phyloP scores from a whole-genome alignment of 2,888 invertebrate species.

The Machimus atricapillus region DNA sequence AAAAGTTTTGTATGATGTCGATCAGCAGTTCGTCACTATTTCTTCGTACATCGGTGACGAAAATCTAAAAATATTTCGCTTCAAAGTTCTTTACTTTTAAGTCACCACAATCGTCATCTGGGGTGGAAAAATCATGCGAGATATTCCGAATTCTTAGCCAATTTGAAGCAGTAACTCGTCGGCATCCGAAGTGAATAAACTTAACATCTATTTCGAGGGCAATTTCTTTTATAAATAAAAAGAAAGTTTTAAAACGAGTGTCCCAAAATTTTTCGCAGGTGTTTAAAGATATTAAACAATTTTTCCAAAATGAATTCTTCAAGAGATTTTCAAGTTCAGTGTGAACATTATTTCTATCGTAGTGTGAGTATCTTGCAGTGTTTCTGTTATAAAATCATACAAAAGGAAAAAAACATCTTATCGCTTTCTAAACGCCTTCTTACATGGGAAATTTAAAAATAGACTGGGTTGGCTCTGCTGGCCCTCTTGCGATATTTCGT shows the following conservation, averaged over 20 bases:
- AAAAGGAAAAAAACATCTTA: neutral
- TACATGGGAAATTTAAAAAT: neutral
- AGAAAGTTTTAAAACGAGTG: neutral
- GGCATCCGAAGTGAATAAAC: neutral
- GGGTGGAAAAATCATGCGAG: neutral
- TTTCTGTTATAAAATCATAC: neutral
- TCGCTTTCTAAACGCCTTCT: neutral
- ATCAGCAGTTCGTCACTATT: neutral
- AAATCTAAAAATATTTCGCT: neutral
- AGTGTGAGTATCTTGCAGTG: constrained; percentile 1
- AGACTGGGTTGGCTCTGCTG: neutral
- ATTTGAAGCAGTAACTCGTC: neutral
- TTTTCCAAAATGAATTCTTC: neutral
- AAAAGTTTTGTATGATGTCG: neutral
- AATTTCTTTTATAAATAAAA: neutral
- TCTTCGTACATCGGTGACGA: neutral
- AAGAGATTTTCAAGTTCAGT: constrained; percentile 14
- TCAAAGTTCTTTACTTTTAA: neutral
- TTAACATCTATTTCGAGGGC: neutral
- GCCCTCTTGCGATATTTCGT: neutral
- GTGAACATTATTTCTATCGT: constrained; percentile 4
- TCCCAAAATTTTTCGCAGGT: neutral
- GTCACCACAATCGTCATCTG: neutral
- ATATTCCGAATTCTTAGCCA: neutral
- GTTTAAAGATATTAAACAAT: neutral